Evolutionary conservation across 2,113 vertebrate genomes (phyloP).

Genomic region (Tragelaphus scriptus): DNA sequence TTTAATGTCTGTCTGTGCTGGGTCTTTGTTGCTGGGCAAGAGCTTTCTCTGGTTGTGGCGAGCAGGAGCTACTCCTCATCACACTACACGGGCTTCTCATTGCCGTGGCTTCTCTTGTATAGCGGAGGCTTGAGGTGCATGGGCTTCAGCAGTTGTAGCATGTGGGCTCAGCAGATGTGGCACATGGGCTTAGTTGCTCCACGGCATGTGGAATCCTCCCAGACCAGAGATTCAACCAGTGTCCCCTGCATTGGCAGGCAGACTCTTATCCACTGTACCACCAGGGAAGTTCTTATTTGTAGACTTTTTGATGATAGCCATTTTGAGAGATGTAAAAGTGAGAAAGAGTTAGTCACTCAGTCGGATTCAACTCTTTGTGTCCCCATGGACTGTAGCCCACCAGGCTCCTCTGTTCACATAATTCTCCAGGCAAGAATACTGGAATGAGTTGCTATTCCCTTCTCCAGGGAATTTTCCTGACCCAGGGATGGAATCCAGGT

Average conservation of each 20-base stretch:
- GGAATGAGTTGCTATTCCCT: not conserved
- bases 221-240: not conserved
- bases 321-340: not conserved
- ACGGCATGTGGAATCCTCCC: not conserved
- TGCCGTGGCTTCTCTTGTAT: not conserved
- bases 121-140: not conserved
- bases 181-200: not conserved
- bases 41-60: not conserved
- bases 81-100: not conserved
- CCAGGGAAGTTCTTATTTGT: not conserved
- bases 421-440: not conserved
- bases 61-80: not conserved
- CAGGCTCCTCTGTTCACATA: not conserved
- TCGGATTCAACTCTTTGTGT: not conserved
- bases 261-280: not conserved
- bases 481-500: not conserved
- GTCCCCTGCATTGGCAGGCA: not conserved
- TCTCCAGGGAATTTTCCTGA: not conserved
- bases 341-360: not conserved
- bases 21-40: not conserved
- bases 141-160: not conserved
- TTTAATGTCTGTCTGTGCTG: not conserved
- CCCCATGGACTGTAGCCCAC: not conserved
- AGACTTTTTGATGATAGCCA: not conserved
- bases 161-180: not conserved